A percentile compares a stretch with the other conserved stretches of the same genome.
These are phyloP conservation scores for Noctua janthina DNA, from an alignment of 2,888 invertebrate species.

Conservation along the genomic window DNA sequence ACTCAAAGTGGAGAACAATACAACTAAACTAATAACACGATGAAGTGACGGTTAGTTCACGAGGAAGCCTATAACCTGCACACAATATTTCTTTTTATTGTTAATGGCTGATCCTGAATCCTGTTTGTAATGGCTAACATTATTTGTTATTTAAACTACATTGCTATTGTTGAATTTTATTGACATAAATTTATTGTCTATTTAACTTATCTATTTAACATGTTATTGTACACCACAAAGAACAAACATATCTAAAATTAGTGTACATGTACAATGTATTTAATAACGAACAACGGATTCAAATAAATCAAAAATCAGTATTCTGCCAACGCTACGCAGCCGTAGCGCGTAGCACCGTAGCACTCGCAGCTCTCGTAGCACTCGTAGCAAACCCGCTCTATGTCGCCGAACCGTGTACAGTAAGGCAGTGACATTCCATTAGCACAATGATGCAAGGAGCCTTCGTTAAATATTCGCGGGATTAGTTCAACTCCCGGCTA, in stretches of 20 bases:
- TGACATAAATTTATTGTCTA: background rate
- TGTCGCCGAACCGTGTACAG: background rate
- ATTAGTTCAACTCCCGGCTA: background rate
- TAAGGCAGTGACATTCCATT: background rate
- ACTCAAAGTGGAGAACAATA: constrained; percentile 9
- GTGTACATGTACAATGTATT: background rate
- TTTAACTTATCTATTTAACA: background rate
- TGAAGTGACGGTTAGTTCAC: background rate
- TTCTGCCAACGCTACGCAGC: background rate
- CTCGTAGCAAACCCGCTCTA: background rate
- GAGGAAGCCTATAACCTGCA: background rate
- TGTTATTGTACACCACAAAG: background rate
- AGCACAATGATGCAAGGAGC: background rate
- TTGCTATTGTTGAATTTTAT: background rate
- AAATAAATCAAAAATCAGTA: background rate
- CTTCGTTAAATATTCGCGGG: constrained; percentile 1
- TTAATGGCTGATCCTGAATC: background rate
- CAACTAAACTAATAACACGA: constrained; percentile 23
- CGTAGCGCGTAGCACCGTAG: constrained; percentile 17
- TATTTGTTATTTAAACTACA: background rate
- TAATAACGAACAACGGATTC: background rate
- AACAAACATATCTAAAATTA: background rate
- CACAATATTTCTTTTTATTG: background rate
- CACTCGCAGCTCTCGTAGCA: constrained; percentile 3
- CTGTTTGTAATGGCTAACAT: background rate